phyloP scores from a whole-genome alignment of 2,888 invertebrate genomes.

The Tipula helvola region DNA sequence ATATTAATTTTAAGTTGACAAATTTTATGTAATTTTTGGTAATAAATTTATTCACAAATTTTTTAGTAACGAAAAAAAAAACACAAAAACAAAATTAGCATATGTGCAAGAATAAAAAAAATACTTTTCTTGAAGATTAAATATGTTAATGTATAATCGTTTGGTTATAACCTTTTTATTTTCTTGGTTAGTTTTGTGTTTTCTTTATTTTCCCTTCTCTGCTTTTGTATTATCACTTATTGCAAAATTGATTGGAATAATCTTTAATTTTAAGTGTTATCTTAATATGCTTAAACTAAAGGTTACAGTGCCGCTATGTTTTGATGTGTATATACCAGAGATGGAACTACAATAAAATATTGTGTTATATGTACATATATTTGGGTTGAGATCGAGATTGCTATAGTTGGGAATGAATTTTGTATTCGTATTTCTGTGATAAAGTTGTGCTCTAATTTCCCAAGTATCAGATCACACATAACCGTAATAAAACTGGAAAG shows the following conservation, averaged over 20 bases:
- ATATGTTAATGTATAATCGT: slow-evolving; percentile 4
- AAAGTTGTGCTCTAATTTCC: too few species aligned
- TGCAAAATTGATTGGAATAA: neutral
- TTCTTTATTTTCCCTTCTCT: neutral
- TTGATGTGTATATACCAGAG: neutral
- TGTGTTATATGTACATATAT: too few species aligned
- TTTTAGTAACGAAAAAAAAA: neutral
- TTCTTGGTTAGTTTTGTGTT: neutral
- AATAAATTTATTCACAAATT: slow-evolving; percentile 4
- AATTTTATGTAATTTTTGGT: neutral
- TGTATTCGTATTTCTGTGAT: too few species aligned
- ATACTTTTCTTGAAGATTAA: neutral
- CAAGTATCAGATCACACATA: too few species aligned
- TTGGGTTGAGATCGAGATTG: too few species aligned
- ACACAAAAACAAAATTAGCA: neutral
- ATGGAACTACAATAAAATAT: neutral
- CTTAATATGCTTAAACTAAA: neutral
- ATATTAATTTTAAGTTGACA: slow-evolving; percentile 4
- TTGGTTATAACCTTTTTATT: neutral
- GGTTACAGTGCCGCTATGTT: neutral
- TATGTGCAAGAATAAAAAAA: neutral
- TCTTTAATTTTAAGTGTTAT: slow-evolving; percentile 4
- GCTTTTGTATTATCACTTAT: neutral
- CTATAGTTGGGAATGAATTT: too few species aligned
- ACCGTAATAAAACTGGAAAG: too few species aligned